Base-by-base conservation (phyloP, 2,888 invertebrate genomes). In the Nymphalis polychloros region DNA sequence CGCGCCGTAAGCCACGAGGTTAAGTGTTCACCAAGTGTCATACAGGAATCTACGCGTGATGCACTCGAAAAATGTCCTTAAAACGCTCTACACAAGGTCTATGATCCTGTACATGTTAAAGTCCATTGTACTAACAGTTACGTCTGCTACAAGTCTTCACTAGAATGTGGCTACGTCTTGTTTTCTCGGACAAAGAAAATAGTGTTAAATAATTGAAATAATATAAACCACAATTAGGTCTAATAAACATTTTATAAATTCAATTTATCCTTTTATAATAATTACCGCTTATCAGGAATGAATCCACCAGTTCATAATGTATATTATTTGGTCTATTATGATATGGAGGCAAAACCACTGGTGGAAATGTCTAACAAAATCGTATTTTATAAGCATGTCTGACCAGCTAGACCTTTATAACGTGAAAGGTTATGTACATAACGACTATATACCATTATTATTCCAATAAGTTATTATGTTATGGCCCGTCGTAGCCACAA, bases 1-100 rank as follows among this genome's bases (percentile, higher is more conserved):
- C 73, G 67, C 67, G 67, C 68, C 71, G 67, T 71, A 72, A 71
- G 74, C 63, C 73, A 73, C 67, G 72, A 72, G 73, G 75, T 74
- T 73, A 72, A 72, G 72, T 73, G 69, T 72, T 67, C 69, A 69
- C 63, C 64, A 48, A 70, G 71, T 72, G 72, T 72, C 67, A 72
- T 65, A 68, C 61, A 71, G 59, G 67, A 71, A 67, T 69, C 67
- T 60, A 50, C 50, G 35, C 19, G 17, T 48, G 48, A 27, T 10
- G 35, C 67, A 69, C 27, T 47, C 57, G 16, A 69, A 64, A 64
- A 20, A 46, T 60, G 57, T 31, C 65, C 69, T 64, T 72, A 69
- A 47, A 2, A 3, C 19, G 1, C 16, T n/a, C 7, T 1, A 0
- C 0, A 46, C 64, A 69, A 4, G 35, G 67, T 57, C 48, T 49